phyloP scores from a whole-genome alignment of 2,113 vertebrate species.

The Catharus fuscescens region DNA sequence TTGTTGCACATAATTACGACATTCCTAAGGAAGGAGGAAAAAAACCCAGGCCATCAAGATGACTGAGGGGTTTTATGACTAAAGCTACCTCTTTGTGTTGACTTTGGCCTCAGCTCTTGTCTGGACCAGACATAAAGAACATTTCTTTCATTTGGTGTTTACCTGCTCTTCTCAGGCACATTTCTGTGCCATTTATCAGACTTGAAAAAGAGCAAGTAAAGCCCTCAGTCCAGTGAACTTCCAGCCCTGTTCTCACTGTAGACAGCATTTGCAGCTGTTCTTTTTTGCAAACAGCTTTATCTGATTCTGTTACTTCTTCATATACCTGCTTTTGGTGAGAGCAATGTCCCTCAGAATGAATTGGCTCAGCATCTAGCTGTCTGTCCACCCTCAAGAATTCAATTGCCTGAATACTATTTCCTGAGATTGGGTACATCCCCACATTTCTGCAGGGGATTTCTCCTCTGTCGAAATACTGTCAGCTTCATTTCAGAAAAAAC shows the following conservation, averaged over 20 bases:
- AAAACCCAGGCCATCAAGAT: not conserved
- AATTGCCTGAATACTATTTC: not conserved
- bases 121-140: conserved; percentile 2
- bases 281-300: not conserved
- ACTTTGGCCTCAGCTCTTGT: conserved; percentile 5
- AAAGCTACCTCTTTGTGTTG: conserved; percentile 1
- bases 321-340: not conserved
- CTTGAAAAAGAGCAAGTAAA: not conserved
- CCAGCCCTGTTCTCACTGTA: not conserved
- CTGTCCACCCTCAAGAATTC: not conserved
- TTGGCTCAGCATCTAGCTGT: not conserved
- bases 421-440: not conserved
- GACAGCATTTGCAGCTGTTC: not conserved
- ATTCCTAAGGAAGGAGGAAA: not conserved
- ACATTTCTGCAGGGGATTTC: not conserved
- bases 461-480: not conserved
- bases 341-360: not conserved
- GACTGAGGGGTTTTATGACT: not conserved
- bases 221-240: not conserved
- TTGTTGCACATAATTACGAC: not conserved
- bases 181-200: not conserved
- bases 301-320: not conserved
- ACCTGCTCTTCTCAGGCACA: not conserved
- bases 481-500: not conserved
- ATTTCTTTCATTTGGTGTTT: not conserved